Base-by-base conservation (phyloP, 2,888 invertebrate species). In the Tyria jacobaeae region DNA sequence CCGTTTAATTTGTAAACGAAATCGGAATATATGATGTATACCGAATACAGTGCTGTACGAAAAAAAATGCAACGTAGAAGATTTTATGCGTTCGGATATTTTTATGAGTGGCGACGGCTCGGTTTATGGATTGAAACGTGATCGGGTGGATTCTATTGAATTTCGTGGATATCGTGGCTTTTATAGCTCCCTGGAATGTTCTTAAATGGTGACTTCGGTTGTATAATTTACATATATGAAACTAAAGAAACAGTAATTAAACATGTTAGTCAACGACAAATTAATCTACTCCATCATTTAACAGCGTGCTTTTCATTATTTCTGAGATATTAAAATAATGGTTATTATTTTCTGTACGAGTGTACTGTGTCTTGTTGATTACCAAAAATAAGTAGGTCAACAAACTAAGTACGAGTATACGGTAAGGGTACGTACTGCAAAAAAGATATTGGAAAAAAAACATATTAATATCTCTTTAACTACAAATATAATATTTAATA, bases 1-100 rank as follows among this genome's bases (percentile, higher is more conserved):
- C 82, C 89, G 88, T 90, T 92, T 92, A 91, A 93, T 92, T 92
- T 92, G 90, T 91, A 88, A 87, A 88, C 88, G 86, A 82, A 85
- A 85, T 82, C 84, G 84, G 80, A 89, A 87, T 89, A 88, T 86
- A 86, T 76, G 77, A 83, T 81, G 73, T 76, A 79, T 85, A 85
- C 81, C 80, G 82, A 81, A 84, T 85, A 86, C 83, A 66, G 77
- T 68, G 80, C 82, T 75, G 81, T 62, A 63, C 54, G 65, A 60
- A 73, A 73, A 73, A 75, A 73, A 74, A 63, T 80, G 83, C 84
- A 81, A 73, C 65, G 73, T 74, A 64, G 70, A 78, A 79, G 80
- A 79, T 66, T 83, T 84, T 84, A 82, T 84, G 82, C 78, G 81
- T 76, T 80, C 73, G 75, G 77, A 79, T 81, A 84, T 84, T 86